Evolutionary conservation across 1,140 invertebrate species (phyloP).

Genomic region (Drosophila ambigua): DNA sequence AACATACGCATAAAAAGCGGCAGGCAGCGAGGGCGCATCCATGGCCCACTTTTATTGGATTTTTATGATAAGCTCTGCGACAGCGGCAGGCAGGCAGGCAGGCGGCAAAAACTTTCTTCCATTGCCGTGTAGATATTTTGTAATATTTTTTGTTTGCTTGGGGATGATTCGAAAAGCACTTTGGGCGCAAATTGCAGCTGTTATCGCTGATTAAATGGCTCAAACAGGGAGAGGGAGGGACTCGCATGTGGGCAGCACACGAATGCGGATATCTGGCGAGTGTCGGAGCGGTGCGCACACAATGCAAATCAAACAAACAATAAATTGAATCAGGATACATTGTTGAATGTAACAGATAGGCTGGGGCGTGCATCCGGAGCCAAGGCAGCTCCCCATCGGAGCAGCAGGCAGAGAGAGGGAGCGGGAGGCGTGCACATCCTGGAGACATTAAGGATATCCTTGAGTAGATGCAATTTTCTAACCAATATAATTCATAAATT

Average conservation of each 20-base stretch:
- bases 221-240: neutral
- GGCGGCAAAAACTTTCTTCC: neutral
- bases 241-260: neutral
- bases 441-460: constrained; percentile 82
- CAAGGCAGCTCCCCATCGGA: too few species aligned
- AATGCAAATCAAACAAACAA: constrained; percentile 81
- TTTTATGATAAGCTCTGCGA: constrained; percentile 69
- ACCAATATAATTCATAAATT: constrained; percentile 84
- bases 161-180: constrained; percentile 57
- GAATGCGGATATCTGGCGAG: constrained; percentile 21
- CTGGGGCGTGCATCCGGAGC: too few species aligned
- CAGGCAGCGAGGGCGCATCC: constrained; percentile 3
- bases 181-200: constrained; percentile 66
- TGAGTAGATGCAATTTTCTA: constrained; percentile 84
- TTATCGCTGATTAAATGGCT: constrained; percentile 64
- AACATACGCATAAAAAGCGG: constrained; percentile 7
- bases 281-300: constrained; percentile 18
- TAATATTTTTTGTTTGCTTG: constrained; percentile 19
- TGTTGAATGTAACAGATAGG: constrained; percentile 62
- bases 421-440: constrained; percentile 68
- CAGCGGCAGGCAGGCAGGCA: constrained; percentile 10
- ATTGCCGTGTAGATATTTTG: constrained; percentile 5
- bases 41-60: constrained; percentile 66
- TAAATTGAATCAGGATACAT: constrained; percentile 72
- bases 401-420: neutral